phyloP scores from a whole-genome alignment of 2,113 vertebrate genomes.

The Perca fluviatilis region DNA sequence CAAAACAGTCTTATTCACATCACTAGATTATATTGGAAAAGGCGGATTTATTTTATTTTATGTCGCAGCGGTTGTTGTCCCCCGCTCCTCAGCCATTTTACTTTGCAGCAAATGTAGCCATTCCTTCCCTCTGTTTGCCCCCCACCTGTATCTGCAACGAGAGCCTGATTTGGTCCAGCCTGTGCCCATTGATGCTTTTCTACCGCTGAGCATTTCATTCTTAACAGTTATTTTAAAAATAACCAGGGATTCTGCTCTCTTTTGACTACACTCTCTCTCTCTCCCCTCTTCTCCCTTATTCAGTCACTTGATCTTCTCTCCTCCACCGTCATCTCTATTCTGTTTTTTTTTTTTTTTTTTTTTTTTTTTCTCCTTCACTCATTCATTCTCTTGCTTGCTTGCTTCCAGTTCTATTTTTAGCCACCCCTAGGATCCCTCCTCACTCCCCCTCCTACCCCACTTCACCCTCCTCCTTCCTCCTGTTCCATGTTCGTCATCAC shows the following conservation, averaged over 20 bases:
- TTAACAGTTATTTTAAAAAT: conserved; percentile 78
- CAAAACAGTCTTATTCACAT: background rate
- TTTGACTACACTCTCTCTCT: conserved; percentile 57
- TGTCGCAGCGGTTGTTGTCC: background rate
- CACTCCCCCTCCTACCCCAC: conserved; percentile 59
- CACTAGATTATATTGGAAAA: background rate
- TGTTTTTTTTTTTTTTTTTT: conserved; percentile 71
- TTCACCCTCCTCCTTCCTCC: conserved; percentile 68
- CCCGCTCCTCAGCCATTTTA: conserved; percentile 34
- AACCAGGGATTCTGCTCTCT: conserved; percentile 70
- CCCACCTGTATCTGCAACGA: conserved; percentile 46
- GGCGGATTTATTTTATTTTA: background rate
- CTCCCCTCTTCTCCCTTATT: conserved; percentile 33
- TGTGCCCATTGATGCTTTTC: conserved; percentile 74
- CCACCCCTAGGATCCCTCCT: conserved; percentile 83
- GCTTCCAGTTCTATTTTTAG: conserved; percentile 92
- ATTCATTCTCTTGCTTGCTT: conserved; percentile 71
- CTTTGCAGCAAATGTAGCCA: conserved; percentile 34
- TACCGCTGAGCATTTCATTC: conserved; percentile 69
- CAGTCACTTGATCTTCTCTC: conserved; percentile 34
- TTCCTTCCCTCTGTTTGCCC: conserved; percentile 13
- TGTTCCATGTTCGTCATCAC: conserved; percentile 74
- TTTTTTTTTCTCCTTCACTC: conserved; percentile 73
- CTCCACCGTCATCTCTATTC: conserved; percentile 49
- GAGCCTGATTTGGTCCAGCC: conserved; percentile 55